A percentile compares a stretch with the other conserved stretches of the same genome.
Evolutionary conservation across 2,888 invertebrate genomes (phyloP).

Genomic region (Sympetrum striolatum): DNA sequence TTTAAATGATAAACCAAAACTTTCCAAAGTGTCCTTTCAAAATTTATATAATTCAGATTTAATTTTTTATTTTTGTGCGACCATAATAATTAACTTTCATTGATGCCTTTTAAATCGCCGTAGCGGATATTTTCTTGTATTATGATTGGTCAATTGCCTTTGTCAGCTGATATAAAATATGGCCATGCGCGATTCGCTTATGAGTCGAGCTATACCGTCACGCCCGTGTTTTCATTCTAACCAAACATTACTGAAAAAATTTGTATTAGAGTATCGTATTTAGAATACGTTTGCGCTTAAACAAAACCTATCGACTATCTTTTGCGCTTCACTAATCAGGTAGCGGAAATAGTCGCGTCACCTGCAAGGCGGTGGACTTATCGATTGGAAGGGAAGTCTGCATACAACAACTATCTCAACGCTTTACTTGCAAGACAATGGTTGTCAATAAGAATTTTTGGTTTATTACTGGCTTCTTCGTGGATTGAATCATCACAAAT

Average conservation of each 20-base stretch:
- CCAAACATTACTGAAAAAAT: not conserved
- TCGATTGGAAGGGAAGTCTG: conserved; percentile 20
- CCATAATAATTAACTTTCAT: no score
- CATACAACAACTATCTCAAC: conserved; percentile 39
- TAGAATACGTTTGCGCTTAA: not conserved
- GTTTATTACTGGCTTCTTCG: conserved; percentile 33
- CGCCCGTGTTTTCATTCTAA: conserved; percentile 23
- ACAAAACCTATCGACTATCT: not conserved
- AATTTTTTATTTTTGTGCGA: no score
- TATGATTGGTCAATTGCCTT: conserved; percentile 26
- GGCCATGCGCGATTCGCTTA: conserved; percentile 40
- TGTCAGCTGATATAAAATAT: conserved; percentile 41
- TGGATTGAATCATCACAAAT: conserved; percentile 37
- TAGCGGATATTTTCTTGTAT: not conserved
- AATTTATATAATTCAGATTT: no score
- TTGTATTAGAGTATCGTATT: conserved; percentile 5
- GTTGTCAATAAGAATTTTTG: conserved; percentile 12
- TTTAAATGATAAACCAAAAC: no score
- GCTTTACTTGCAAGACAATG: conserved; percentile 42
- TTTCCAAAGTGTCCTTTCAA: no score
- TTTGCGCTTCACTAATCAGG: conserved; percentile 34
- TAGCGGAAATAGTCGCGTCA: conserved; percentile 38
- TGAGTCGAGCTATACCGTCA: conserved; percentile 22
- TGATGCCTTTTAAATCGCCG: not conserved
- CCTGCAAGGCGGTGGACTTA: conserved; percentile 37